Evolutionary conservation across 2,797 vertebrate genomes (phyloP), one percentile per base, ranked within the genome.

Genomic region (Peromyscus melanophrys): DNA sequence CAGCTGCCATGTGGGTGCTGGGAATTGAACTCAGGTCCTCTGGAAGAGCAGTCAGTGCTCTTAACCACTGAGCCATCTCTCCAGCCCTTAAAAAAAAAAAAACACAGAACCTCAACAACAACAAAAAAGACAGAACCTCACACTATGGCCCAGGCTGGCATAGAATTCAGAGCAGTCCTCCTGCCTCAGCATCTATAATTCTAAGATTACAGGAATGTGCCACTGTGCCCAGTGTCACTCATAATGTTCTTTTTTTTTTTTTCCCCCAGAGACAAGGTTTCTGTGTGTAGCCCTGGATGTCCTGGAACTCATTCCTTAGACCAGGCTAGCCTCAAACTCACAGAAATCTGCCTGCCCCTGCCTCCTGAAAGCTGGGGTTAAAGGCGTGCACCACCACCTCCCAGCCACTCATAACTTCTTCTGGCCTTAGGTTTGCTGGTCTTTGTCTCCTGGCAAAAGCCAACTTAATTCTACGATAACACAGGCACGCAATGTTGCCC

Each of bases 371-470:
- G 31, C 65, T 34, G 55, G 16, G 16, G 16, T 55, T 55, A 55
- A 55, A 55, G 55, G 55, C 16, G 0, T 55, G 55, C 16, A 0
- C 14, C 65, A 67, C 5, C 67, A 69, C 34, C 2, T 5, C 67
- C 67, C 67, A 8, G 27, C 46, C 4, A 3, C 27, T 31, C 63
- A 63, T 29, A 27, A 61, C 23, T 27, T 61, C 59, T 25, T 59
- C 17, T 85, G 93, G 16, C 12, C 40, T 91, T 75, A 27, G 55
- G 78, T 81, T 97, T 89, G 34, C 59, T 92, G 73, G 1, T 92
- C 37, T 95, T 75, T 81, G n/a, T 71, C 75, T 92, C 65, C 67
- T 90, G 55, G 31, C 77, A 59, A 75, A 34, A 55, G 31, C 23
- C 73, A 46, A 31, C 92, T 90, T 46, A n/a, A 19, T 81, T 67